These are phyloP conservation scores for Pteria penguin DNA, from an alignment of 2,888 invertebrate genomes.

Conservation along the genomic window DNA sequence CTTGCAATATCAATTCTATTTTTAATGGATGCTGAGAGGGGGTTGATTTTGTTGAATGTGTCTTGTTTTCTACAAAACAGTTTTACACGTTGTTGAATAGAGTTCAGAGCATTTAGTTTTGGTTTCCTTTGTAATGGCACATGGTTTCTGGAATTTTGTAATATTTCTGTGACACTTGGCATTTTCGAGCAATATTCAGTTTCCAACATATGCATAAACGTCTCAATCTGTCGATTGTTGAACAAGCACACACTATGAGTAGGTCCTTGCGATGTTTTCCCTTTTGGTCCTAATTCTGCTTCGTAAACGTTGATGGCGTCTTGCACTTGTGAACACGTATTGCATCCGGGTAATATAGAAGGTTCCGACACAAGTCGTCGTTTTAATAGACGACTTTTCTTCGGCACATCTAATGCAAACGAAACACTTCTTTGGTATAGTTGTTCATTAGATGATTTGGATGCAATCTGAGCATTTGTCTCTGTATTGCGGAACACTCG, in stretches of 20 bases:
- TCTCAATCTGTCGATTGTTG: conserved; percentile 27
- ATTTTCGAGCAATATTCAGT: conserved; percentile 29
- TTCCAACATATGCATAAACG: conserved; percentile 25
- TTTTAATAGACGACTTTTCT: background rate
- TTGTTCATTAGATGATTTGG: background rate
- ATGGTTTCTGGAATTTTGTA: conserved; percentile 14
- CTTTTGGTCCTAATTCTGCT: background rate
- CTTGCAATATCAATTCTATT: conserved; percentile 16
- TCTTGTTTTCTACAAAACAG: conserved; percentile 27
- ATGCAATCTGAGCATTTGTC: no score
- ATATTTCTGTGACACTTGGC: conserved; percentile 14
- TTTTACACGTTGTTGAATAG: conserved; percentile 8
- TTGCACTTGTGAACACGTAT: conserved; percentile 20
- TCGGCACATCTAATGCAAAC: background rate
- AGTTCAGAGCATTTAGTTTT: background rate
- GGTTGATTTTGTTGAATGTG: conserved; percentile 22
- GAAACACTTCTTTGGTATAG: conserved; percentile 3
- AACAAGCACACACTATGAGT: conserved; percentile 16
- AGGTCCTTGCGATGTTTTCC: background rate
- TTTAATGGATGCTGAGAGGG: conserved; percentile 18
- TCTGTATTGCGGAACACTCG: conserved; percentile 9
- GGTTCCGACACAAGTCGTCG: background rate
- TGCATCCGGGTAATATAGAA: background rate
- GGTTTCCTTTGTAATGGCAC: background rate
- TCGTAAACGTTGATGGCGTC: conserved; percentile 15